Conservation (phyloP, 2,797 vertebrate species). For the Megalops cyprinoides region DNA sequence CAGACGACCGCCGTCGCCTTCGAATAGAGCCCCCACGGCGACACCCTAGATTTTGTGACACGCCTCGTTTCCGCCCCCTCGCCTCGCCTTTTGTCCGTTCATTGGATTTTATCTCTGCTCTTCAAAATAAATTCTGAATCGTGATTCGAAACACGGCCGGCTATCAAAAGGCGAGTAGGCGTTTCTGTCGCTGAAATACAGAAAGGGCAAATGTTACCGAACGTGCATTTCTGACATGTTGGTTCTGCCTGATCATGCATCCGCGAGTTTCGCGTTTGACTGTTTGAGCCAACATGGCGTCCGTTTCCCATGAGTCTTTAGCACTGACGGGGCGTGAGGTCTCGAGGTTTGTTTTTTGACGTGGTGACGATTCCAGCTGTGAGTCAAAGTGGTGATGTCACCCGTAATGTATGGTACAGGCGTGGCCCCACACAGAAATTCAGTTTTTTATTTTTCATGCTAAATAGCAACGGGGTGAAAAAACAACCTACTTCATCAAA, state of each 20-base stretch:
- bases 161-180: slow-evolving; percentile 46
- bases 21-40: slow-evolving; percentile 76
- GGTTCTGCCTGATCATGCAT: slow-evolving; percentile 46
- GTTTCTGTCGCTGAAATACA: slow-evolving; percentile 44
- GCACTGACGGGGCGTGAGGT: slow-evolving; percentile 47
- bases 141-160: slow-evolving; percentile 54
- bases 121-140: background rate
- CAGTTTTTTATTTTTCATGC: slow-evolving; percentile 10
- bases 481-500: too few relatives aligned
- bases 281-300: slow-evolving; percentile 61
- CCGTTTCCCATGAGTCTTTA: slow-evolving; percentile 53
- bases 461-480: too few relatives aligned
- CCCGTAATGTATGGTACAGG: slow-evolving; percentile 65
- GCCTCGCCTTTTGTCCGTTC: slow-evolving; percentile 19
- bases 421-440: slow-evolving; percentile 62
- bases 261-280: background rate
- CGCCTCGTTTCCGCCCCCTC: slow-evolving; percentile 64
- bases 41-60: slow-evolving; percentile 66
- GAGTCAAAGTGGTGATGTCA: slow-evolving; percentile 76
- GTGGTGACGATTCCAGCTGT: slow-evolving; percentile 69
- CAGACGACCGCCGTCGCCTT: slow-evolving; percentile 82
- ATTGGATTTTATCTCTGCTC: slow-evolving; percentile 52
- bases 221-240: slow-evolving; percentile 54
- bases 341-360: slow-evolving; percentile 47
- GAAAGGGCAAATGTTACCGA: slow-evolving; percentile 64